These are phyloP conservation scores for Asteroscopus sphinx DNA, from an alignment of 2,888 invertebrate genomes.

Conservation along the genomic window DNA sequence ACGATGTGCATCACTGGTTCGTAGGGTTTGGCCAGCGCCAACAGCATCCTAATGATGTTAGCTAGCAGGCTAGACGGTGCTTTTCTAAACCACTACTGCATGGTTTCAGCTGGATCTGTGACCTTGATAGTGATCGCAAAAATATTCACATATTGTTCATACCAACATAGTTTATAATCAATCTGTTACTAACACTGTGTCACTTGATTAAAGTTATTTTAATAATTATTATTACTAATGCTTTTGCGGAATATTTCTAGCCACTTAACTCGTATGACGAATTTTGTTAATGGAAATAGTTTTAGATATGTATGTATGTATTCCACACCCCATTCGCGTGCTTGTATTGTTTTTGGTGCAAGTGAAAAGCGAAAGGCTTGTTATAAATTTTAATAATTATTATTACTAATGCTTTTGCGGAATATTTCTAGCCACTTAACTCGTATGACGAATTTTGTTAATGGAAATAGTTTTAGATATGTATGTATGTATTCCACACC, in stretches of 20 bases:
- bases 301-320: constrained; percentile 22
- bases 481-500: constrained; percentile 39
- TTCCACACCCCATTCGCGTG: constrained; percentile 51
- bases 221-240: constrained; percentile 4
- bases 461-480: constrained; percentile 42
- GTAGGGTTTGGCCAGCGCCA: no score
- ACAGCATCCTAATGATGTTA: no score
- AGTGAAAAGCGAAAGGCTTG: constrained; percentile 7
- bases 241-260: constrained; percentile 14
- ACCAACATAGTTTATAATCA: no score
- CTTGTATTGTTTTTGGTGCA: constrained; percentile 2
- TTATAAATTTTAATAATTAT: no score
- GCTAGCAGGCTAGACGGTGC: no score
- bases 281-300: constrained; percentile 49
- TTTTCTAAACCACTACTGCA: no score
- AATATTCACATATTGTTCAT: no score
- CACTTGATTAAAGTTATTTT: no score
- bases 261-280: constrained; percentile 7
- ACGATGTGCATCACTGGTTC: no score
- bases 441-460: constrained; percentile 35
- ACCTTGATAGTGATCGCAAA: no score
- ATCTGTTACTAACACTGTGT: no score
- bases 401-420: constrained; percentile 5
- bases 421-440: constrained; percentile 14
- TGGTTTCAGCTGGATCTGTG: no score